phyloP scores from a whole-genome alignment of 1,140 invertebrate species.

The Reticulitermes speratus region DNA sequence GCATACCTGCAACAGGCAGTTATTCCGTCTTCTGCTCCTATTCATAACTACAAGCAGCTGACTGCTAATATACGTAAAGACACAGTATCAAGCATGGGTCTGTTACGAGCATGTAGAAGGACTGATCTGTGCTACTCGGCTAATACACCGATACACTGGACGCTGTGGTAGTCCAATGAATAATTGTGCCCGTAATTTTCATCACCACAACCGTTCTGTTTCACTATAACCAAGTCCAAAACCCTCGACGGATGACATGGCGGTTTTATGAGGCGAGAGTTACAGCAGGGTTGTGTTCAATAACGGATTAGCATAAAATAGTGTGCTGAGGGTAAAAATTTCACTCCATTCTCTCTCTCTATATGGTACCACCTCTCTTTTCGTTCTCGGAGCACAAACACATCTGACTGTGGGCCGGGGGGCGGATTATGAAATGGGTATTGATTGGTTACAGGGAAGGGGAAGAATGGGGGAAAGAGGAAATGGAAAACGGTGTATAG shows the following conservation, averaged over 20 bases:
- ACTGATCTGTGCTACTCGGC: background rate
- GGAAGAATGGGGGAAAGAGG: background rate
- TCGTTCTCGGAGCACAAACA: background rate
- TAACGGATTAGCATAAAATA: slow-evolving; percentile 14
- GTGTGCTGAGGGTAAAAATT: slow-evolving; percentile 4
- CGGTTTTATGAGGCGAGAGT: background rate
- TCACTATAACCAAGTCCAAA: background rate
- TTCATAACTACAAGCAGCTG: no score
- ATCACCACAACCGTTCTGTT: background rate
- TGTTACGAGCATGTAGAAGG: no score
- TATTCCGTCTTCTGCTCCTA: no score
- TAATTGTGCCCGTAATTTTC: background rate
- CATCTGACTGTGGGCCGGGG: background rate
- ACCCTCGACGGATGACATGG: background rate
- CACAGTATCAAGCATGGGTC: no score
- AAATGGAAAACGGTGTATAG: slow-evolving; percentile 2
- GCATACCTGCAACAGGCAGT: no score
- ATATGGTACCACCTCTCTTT: background rate
- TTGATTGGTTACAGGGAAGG: background rate
- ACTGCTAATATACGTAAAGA: no score
- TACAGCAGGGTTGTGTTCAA: background rate
- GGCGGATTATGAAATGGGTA: slow-evolving; percentile 13
- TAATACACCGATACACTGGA: background rate
- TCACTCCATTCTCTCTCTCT: background rate
- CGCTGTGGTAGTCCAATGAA: background rate